Base-by-base conservation (phyloP, 2,797 vertebrate species). In the Lateolabrax maculatus region DNA sequence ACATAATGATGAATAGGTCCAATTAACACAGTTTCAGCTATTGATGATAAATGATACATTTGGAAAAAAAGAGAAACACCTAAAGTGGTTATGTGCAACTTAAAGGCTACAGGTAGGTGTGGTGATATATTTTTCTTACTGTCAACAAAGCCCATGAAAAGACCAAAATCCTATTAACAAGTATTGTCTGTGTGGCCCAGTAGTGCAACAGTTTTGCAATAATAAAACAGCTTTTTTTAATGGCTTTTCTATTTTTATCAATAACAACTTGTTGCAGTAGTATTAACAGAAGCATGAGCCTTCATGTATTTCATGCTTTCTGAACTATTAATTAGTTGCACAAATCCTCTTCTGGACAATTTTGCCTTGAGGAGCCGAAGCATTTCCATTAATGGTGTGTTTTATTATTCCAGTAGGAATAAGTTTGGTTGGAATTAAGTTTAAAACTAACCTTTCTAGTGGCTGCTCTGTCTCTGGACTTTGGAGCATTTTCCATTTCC, bases 391-490 rank as follows among this genome's bases (percentile, higher is more conserved):
- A n/a, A n/a, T n/a, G n/a, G n/a, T n/a, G n/a, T n/a, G n/a, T n/a
- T n/a, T n/a, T n/a, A n/a, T n/a, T n/a, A 21, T 27, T 60, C 29
- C 11, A 71, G 2, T 18, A 11, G 15, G 15, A n/a, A 12, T 55
- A 34, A 10, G 9, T n/a, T 19, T 3, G 15, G 18, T 51, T 21
- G 36, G 16, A 27, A 6, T 44, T 1, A 11, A 4, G 10, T 60
- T 46, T 27, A n/a, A 2, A 13, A 23, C 89, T 62, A 2, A 94
- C 94, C 91, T 84, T 21, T 75, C 79, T 92, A 95, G 61, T 89
- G 91, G 79, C 61, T 91, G 84, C 90, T 92, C 80, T 95, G 95
- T 60, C 93, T 93, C 91, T 92, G 95, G 65, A 96, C 67, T 88
- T 96, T 96, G 2, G 93, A 93, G 75, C 86, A 75, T 60, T 87